Percentiles rank a stretch among this genome's conserved stretches.
Conservation (phyloP, 2,113 vertebrate genomes). For the Polypterus bichir region DNA sequence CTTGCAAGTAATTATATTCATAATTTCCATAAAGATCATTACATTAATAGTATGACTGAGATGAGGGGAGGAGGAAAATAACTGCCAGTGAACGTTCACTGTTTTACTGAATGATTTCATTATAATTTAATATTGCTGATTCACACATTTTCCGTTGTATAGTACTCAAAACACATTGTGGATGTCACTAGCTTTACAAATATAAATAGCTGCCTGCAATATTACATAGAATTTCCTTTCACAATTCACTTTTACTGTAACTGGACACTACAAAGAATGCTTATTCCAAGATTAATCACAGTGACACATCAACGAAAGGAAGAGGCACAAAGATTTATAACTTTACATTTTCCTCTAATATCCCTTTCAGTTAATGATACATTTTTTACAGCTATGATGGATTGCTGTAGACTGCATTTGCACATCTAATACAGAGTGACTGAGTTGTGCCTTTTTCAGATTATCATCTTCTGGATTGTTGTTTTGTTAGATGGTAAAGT, state of each 20-base stretch:
- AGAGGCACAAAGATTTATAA: constrained; percentile 30
- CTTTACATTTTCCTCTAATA: no score
- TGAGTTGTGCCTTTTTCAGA: no score
- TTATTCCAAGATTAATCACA: constrained; percentile 13
- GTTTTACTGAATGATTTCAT: constrained; percentile 48
- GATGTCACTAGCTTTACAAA: constrained; percentile 44
- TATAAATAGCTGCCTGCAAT: constrained; percentile 27
- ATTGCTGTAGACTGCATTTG: no score
- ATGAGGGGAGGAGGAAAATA: not conserved
- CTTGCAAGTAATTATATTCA: no score
- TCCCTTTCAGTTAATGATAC: constrained; percentile 35
- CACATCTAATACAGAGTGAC: no score
- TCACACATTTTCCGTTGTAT: constrained; percentile 53
- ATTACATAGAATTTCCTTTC: constrained; percentile 37
- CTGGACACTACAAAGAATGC: constrained; percentile 25
- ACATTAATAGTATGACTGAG: no score
- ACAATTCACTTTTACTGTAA: constrained; percentile 48
- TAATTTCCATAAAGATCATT: no score
- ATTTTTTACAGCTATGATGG: constrained; percentile 5
- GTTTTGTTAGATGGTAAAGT: constrained; percentile 30
- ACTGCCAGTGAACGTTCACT: constrained; percentile 7
- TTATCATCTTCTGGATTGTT: constrained; percentile 23
- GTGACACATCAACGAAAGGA: constrained; percentile 22
- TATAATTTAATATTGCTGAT: constrained; percentile 48
- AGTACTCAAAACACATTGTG: constrained; percentile 31